Evolutionary conservation across 1,140 invertebrate genomes (phyloP).

Genomic region (Rhagoletis pomonella): DNA sequence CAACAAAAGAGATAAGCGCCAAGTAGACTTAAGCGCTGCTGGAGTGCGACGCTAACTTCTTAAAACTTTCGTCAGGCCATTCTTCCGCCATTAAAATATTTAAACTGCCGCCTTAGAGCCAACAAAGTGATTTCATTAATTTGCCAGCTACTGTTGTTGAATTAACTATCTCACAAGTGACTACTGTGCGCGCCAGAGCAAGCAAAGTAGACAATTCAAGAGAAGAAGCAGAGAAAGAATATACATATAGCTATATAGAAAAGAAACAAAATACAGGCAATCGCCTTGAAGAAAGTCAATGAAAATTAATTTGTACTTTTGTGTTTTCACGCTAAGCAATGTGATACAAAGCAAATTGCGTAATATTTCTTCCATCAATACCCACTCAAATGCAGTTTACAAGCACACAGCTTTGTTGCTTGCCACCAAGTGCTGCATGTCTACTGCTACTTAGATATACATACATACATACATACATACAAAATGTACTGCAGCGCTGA

Average conservation of each 20-base stretch:
- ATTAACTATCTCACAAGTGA: neutral
- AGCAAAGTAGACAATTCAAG: neutral
- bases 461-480: too few relatives aligned
- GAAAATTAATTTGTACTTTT: constrained; percentile 45
- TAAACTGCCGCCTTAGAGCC: neutral
- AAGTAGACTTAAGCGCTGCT: neutral
- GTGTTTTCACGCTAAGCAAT: constrained; percentile 29
- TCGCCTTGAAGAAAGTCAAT: constrained; percentile 44
- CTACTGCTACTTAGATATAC: neutral
- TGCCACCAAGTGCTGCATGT: neutral
- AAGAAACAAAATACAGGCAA: neutral
- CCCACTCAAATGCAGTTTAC: neutral
- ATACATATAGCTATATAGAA: neutral
- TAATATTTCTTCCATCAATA: constrained; percentile 1
- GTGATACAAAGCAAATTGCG: constrained; percentile 29
- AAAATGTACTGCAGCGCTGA: neutral
- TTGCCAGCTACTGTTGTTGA: neutral
- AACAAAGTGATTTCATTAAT: constrained; percentile 3
- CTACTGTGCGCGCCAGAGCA: constrained; percentile 16
- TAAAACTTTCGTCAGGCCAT: neutral
- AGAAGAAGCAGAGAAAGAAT: neutral
- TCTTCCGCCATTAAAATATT: neutral
- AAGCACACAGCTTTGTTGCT: constrained; percentile 37
- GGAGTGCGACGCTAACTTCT: neutral
- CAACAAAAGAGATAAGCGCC: neutral